Percentiles rank a stretch among this genome's conserved stretches.
phyloP scores from a whole-genome alignment of 64 coral and sea anemone species.

The Platygyra sinensis region DNA sequence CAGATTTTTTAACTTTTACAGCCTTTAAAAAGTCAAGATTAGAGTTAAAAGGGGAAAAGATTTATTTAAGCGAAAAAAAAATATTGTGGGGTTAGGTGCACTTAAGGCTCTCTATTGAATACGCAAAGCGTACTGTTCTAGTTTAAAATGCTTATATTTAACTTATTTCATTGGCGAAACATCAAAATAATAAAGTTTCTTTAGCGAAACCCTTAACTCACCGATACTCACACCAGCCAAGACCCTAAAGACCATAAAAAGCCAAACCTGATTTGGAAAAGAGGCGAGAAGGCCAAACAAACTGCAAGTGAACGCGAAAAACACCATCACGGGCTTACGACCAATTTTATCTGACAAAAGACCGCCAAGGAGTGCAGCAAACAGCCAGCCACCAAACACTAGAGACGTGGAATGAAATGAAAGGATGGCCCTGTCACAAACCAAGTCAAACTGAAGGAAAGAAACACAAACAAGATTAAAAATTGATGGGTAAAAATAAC shows the following conservation, averaged over 20 bases:
- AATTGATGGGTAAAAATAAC: no score
- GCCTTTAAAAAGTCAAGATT: no score
- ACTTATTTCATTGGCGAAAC: no score
- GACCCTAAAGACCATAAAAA: slow-evolving; percentile 62
- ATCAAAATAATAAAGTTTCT: no score
- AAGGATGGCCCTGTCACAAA: slow-evolving; percentile 54
- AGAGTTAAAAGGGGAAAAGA: no score
- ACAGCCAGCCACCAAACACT: slow-evolving; percentile 62
- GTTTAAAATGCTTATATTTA: no score
- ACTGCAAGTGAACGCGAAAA: slow-evolving; percentile 12
- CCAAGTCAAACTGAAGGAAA: slow-evolving; percentile 41
- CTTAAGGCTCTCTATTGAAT: no score
- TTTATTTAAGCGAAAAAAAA: no score
- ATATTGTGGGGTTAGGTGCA: no score
- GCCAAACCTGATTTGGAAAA: slow-evolving; percentile 50
- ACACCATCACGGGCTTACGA: slow-evolving; percentile 52
- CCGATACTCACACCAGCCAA: slow-evolving; percentile 53
- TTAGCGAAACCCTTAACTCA: background rate
- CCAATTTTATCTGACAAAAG: slow-evolving; percentile 76
- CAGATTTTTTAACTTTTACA: no score
- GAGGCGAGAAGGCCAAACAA: slow-evolving; percentile 56
- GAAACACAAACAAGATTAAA: no score
- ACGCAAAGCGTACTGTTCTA: no score
- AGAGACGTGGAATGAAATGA: slow-evolving; percentile 14
- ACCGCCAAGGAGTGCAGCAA: slow-evolving; percentile 42